Evolutionary conservation across 2,797 vertebrate genomes (phyloP).

Genomic region (Sparidentex hasta): DNA sequence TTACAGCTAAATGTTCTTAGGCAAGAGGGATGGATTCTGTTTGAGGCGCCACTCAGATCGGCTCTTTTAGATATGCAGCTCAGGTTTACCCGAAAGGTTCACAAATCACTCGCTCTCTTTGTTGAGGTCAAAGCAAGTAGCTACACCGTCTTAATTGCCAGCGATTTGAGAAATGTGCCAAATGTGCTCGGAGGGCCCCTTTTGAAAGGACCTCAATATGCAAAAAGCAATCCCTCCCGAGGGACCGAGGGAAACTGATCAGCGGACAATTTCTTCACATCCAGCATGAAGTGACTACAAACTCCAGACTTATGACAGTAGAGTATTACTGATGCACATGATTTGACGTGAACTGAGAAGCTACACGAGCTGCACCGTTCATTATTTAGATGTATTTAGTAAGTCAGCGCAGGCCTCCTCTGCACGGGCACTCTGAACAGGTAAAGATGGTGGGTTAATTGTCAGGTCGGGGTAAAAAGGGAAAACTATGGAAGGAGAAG

Average conservation of each 20-base stretch:
- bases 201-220: slow-evolving; percentile 26
- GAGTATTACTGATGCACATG: slow-evolving; percentile 3
- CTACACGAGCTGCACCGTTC: background rate
- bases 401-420: background rate
- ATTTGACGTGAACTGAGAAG: slow-evolving; percentile 12
- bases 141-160: slow-evolving; percentile 56
- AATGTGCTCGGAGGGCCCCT: slow-evolving; percentile 44
- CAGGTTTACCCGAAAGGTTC: slow-evolving; percentile 56
- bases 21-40: slow-evolving; percentile 55
- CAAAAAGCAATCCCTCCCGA: slow-evolving; percentile 25
- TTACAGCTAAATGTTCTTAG: slow-evolving; percentile 63
- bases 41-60: slow-evolving; percentile 37
- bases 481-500: no score
- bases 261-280: slow-evolving; percentile 17
- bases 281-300: slow-evolving; percentile 14
- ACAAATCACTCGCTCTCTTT: slow-evolving; percentile 54
- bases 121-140: slow-evolving; percentile 59
- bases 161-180: slow-evolving; percentile 60
- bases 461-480: no score
- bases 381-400: background rate
- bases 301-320: background rate
- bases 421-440: background rate
- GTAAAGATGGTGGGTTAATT: background rate
- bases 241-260: slow-evolving; percentile 28
- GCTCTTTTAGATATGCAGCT: slow-evolving; percentile 54